phyloP scores from a whole-genome alignment of 2,113 vertebrate species.

The Plotosus lineatus region DNA sequence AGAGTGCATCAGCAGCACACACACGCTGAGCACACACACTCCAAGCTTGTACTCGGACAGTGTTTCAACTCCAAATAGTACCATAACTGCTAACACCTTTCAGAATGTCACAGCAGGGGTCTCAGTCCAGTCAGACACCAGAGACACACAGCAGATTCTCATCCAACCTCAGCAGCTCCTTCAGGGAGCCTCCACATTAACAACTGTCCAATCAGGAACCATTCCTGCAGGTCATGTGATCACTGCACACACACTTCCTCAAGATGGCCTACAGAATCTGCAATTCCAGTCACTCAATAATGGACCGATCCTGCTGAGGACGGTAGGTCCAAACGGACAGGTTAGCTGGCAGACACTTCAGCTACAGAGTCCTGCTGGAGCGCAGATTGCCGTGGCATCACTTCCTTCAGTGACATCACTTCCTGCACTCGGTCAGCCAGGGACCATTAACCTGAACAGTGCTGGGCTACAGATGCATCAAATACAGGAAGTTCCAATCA shows the following conservation, averaged over 20 bases:
- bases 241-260: slow-evolving; percentile 85
- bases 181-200: slow-evolving; percentile 82
- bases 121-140: slow-evolving; percentile 68
- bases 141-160: slow-evolving; percentile 75
- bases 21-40: slow-evolving; percentile 82
- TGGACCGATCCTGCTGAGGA: slow-evolving; percentile 89
- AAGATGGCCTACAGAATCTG: slow-evolving; percentile 91
- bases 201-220: slow-evolving; percentile 81
- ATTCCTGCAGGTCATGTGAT: slow-evolving; percentile 84
- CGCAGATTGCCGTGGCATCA: slow-evolving; percentile 92
- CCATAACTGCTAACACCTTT: slow-evolving; percentile 52
- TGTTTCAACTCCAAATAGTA: slow-evolving; percentile 65
- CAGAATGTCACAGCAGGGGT: slow-evolving; percentile 64
- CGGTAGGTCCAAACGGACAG: slow-evolving; percentile 90
- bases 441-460: slow-evolving; percentile 91
- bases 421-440: slow-evolving; percentile 79
- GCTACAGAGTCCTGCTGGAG: slow-evolving; percentile 87
- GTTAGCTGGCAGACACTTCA: slow-evolving; percentile 97
- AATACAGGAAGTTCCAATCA: slow-evolving; percentile 86
- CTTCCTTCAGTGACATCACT: slow-evolving; percentile 77
- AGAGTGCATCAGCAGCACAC: slow-evolving; percentile 63
- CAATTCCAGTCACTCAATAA: slow-evolving; percentile 90
- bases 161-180: slow-evolving; percentile 85
- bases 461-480: slow-evolving; percentile 93
- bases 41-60: slow-evolving; percentile 66